A percentile compares a stretch with the other conserved stretches of the same genome.
phyloP scores from a whole-genome alignment of 1,140 invertebrate species.

The Halictus rubicundus region DNA sequence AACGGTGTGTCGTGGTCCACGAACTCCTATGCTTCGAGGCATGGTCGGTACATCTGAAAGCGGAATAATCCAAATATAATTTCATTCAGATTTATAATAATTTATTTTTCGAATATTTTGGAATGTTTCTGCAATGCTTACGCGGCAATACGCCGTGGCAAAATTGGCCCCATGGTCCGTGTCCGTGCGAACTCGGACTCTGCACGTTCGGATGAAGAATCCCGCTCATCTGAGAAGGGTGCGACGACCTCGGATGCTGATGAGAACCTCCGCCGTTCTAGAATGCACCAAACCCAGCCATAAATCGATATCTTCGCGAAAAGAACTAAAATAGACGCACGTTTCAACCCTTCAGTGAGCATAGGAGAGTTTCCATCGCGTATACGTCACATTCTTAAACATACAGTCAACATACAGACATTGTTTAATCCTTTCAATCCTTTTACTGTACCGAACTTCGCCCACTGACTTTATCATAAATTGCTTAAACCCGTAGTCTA shows the following conservation, averaged over 20 bases:
- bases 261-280: conserved; percentile 73
- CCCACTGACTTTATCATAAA: too few relatives aligned
- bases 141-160: conserved; percentile 73
- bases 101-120: too few relatives aligned
- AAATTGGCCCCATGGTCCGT: conserved; percentile 76
- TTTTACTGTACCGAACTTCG: too few relatives aligned
- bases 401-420: too few relatives aligned
- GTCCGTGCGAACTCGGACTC: conserved; percentile 66
- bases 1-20: conserved; percentile 74
- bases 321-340: too few relatives aligned
- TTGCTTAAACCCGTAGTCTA: too few relatives aligned
- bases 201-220: conserved; percentile 73
- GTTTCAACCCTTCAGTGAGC: too few relatives aligned
- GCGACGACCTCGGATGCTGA: conserved; percentile 67
- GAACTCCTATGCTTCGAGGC: conserved; percentile 65
- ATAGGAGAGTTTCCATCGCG: too few relatives aligned
- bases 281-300: conserved; percentile 29
- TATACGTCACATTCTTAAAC: too few relatives aligned
- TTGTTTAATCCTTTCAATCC: too few relatives aligned
- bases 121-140: conserved; percentile 59
- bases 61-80: background rate
- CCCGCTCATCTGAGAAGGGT: conserved; percentile 61
- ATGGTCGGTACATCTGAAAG: conserved; percentile 55
- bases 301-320: background rate
- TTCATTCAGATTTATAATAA: background rate